Conservation (phyloP, 2,113 vertebrate species). For the Paramormyrops kingsleyae region DNA sequence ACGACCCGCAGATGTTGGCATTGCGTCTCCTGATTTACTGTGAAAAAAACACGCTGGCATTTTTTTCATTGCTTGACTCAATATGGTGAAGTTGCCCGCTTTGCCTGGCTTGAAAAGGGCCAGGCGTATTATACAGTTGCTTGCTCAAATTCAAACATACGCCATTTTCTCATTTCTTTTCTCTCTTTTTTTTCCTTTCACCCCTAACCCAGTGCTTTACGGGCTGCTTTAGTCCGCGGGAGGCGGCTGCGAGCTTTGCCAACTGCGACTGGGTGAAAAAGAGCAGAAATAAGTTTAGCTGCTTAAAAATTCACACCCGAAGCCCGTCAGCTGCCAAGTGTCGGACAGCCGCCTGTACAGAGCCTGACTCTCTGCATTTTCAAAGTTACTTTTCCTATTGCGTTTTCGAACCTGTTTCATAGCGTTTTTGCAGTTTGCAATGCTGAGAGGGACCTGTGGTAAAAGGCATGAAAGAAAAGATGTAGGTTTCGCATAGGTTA, state of each 20-base stretch:
- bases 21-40: constrained; percentile 60
- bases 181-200: constrained; percentile 1
- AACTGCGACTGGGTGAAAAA: neutral
- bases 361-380: neutral
- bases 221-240: neutral
- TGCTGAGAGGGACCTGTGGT: constrained; percentile 17
- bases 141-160: constrained; percentile 69
- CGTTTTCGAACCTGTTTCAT: neutral
- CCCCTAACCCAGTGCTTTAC: constrained; percentile 40
- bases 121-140: constrained; percentile 66
- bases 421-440: neutral
- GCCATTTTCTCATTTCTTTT: constrained; percentile 31
- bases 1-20: constrained; percentile 97
- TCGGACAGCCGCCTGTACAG: neutral
- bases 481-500: constrained; percentile 52
- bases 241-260: constrained; percentile 24
- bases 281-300: neutral
- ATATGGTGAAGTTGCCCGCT: constrained; percentile 90
- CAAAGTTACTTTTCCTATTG: neutral
- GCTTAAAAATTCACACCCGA: neutral
- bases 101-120: constrained; percentile 64
- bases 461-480: constrained; percentile 40
- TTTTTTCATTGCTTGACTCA: constrained; percentile 94
- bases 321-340: neutral
- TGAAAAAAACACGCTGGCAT: constrained; percentile 57